These are phyloP conservation scores for Tribolium madens DNA, from an alignment of 1,140 invertebrate species.

Conservation along the genomic window DNA sequence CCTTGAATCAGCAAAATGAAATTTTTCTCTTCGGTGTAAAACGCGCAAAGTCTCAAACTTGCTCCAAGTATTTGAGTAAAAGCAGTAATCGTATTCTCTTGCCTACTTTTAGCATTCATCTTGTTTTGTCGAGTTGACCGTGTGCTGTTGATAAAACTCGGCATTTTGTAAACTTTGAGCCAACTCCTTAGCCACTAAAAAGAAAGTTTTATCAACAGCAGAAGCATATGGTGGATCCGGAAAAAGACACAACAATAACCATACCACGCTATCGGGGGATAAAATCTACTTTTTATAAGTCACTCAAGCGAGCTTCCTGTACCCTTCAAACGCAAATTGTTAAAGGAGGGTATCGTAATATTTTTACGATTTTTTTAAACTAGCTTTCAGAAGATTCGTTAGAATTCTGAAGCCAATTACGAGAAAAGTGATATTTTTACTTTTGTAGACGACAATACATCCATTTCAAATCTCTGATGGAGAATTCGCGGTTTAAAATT, in stretches of 20 bases:
- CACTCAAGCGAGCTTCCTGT: not conserved
- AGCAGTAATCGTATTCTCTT: not conserved
- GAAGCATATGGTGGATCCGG: slow-evolving; percentile 9
- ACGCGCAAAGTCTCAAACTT: not conserved
- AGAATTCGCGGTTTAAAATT: too few species aligned
- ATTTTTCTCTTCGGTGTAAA: not conserved
- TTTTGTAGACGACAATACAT: too few species aligned
- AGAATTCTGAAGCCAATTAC: too few species aligned
- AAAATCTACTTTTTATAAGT: slow-evolving; percentile 7
- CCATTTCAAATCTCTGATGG: not conserved
- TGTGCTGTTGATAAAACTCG: slow-evolving; percentile 30
- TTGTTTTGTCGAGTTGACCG: slow-evolving; percentile 24
- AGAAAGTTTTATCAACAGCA: slow-evolving; percentile 28
- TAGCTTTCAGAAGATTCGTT: too few species aligned
- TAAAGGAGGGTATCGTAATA: slow-evolving; percentile 4
- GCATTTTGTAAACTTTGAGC: slow-evolving; percentile 15
- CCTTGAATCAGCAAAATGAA: not conserved
- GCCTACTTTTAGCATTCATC: slow-evolving; percentile 2
- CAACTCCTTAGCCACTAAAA: slow-evolving; percentile 21
- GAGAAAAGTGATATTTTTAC: too few species aligned
- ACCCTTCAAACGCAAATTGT: slow-evolving; percentile 1
- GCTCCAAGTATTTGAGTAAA: not conserved
- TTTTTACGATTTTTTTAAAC: not conserved
- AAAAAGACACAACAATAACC: slow-evolving; percentile 27
- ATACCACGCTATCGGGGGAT: not conserved